Evolutionary conservation across 2,888 invertebrate genomes (phyloP), one percentile per base, ranked within the genome.

Genomic region (Catocala fraxini): DNA sequence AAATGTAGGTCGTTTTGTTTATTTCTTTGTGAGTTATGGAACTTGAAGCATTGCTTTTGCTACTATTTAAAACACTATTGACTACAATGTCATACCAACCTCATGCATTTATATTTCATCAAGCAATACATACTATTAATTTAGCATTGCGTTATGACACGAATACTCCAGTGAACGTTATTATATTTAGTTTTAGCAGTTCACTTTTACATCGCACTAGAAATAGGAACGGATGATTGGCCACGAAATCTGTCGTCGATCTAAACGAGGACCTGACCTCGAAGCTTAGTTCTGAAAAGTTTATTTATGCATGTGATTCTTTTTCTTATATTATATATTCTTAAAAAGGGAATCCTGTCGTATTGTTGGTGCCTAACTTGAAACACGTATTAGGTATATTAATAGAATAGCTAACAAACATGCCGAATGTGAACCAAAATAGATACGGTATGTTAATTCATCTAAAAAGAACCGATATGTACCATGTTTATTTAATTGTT

Each of bases 171-270:
- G 70, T 63, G 74, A 83, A 83, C 42, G 76, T 59, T 70, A 70
- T 74, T 51, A 77, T 35, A 41, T 73, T 68, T 68, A 71, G 67
- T 52, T 73, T 73, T 63, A 68, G 63, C 56, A 63, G 66, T 51
- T 70, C 76, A 59, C 60, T 78, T 66, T 71, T 77, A 79, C 68
- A 74, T 56, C 71, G 72, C 68, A 84, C 68, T 59, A 56, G 56
- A 73, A 79, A 82, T 66, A 76, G 55, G 72, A 84, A 84, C 51
- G 84, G 84, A 59, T 66, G 83, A 66, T 82, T 79, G 58, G 82
- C 80, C 59, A 73, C 60, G 56, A 84, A 80, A 59, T 65, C 71
- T 48, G 60, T 57, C 48, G 64, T 63, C 48, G 70, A 61, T 67
- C 57, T 65, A 72, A 82, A 82, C 59, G 73, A 74, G 34, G 77